Percentiles rank a stretch among this genome's conserved stretches.
phyloP scores from a whole-genome alignment of 2,888 invertebrate genomes.

The Rhamnusium bicolor region DNA sequence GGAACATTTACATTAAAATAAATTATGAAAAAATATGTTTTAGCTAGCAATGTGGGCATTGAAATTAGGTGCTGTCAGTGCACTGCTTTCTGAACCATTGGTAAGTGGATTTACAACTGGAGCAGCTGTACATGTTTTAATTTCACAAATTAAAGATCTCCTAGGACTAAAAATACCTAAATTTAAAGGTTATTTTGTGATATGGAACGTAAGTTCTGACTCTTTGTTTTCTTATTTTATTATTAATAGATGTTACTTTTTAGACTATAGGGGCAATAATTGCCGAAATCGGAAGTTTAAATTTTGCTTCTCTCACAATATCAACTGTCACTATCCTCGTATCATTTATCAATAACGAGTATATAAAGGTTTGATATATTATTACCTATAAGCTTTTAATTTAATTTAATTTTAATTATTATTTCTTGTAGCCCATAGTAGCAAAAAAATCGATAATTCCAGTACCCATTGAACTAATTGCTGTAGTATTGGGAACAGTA shows the following conservation, averaged over 20 bases:
- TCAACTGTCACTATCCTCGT: conserved; percentile 76
- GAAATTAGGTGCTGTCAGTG: conserved; percentile 76
- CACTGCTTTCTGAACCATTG: conserved; percentile 78
- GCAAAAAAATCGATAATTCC: conserved; percentile 78
- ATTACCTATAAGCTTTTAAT: too few species aligned
- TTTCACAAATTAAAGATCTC: conserved; percentile 79
- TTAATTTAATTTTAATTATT: too few species aligned
- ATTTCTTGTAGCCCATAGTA: conserved; percentile 74
- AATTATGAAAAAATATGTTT: too few species aligned
- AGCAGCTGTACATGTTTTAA: conserved; percentile 80
- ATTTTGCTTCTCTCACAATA: conserved; percentile 76
- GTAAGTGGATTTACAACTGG: conserved; percentile 84
- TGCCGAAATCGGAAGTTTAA: conserved; percentile 73
- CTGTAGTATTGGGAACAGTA: conserved; percentile 79
- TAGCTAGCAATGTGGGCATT: conserved; percentile 78
- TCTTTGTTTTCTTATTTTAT: not conserved
- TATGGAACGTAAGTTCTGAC: conserved; percentile 72
- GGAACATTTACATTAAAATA: too few species aligned
- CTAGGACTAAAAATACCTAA: conserved; percentile 75
- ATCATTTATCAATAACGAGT: conserved; percentile 78
- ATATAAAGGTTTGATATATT: conserved; percentile 74
- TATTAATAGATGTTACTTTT: conserved; percentile 38
- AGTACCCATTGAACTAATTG: conserved; percentile 83
- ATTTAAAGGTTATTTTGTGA: conserved; percentile 76
- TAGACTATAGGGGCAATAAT: conserved; percentile 50